Base-by-base conservation (phyloP, 2,797 vertebrate species). In the Pteropus rufus region DNA sequence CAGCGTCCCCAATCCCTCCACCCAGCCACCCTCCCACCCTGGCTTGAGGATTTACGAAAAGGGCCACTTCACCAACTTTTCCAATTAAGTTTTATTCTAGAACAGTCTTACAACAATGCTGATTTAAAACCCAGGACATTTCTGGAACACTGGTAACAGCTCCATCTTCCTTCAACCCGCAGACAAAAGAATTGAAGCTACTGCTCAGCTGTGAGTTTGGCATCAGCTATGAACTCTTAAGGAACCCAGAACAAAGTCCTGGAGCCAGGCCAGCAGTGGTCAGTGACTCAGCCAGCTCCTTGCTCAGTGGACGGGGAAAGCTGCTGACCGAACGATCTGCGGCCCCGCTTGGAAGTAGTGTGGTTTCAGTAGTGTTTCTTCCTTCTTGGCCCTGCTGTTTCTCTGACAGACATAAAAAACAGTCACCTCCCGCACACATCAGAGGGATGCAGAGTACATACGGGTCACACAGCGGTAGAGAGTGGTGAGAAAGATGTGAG, bases 61-160 rank as follows among this genome's bases (percentile, higher is more conserved):
- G 18, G 36, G 12, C 26, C 67, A 14, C 44, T 60, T 73, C 21
- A 39, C 29, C 44, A 5, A 36, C 36, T 54, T 79, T 87, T 24
- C 60, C 76, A 76, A 7, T 1, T 19, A 56, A 70, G 34, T 73
- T 96, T 96, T 96, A 96, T 89, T 97, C 58, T 60, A 52, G 19
- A 79, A 46, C 34, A 56, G n/a, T 39, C 84, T 70, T 31, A 79
- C 8, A 26, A 58, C 29, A 31, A 44, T 76, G 89, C 21, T 41
- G 52, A 62, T 18, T 29, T 34, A 54, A 67, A 89, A 44, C 36
- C 36, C n/a, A 24, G 70, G 46, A 39, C 29, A 9, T 21, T 60
- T 79, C 36, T 80, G 23, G 41, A 24, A 15, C 26, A 31, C 29
- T 18, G n/a, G 0, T 6, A 64, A 46, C 2, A 9, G 34, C 5